Evolutionary conservation across 30 jellyfish, hydroid and myxozoan genomes (phyloP).

Genomic region (Turritopsis dohrnii): DNA sequence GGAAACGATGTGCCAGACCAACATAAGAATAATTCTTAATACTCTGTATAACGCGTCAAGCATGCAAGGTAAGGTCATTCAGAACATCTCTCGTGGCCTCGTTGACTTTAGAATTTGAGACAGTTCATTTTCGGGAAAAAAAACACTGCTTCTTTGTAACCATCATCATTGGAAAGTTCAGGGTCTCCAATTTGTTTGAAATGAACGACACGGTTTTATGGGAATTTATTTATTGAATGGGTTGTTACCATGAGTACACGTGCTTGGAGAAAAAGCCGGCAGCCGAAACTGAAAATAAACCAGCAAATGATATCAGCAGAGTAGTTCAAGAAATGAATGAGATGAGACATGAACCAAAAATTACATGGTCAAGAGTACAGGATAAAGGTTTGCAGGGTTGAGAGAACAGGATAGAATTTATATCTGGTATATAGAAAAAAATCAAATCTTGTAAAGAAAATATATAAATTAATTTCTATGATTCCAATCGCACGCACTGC

Average conservation of each 20-base stretch:
- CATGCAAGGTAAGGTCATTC: too few relatives aligned
- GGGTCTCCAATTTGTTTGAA: neutral
- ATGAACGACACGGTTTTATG: neutral
- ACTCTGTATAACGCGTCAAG: too few relatives aligned
- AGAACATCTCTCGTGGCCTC: too few relatives aligned
- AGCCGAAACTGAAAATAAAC: neutral
- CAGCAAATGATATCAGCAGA: neutral
- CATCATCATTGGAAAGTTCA: too few relatives aligned
- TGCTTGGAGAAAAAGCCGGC: neutral
- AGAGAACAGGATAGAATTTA: neutral
- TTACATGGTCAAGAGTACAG: too few relatives aligned
- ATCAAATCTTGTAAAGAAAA: neutral
- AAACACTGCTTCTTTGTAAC: too few relatives aligned
- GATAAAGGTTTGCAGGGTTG: too few relatives aligned
- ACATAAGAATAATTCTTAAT: too few relatives aligned
- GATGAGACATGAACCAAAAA: too few relatives aligned
- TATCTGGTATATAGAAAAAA: neutral
- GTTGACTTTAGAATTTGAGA: too few relatives aligned
- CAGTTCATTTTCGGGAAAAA: too few relatives aligned
- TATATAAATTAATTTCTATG: neutral
- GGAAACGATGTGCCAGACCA: too few relatives aligned
- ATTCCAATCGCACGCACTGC: neutral
- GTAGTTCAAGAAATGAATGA: neutral
- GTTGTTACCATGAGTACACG: neutral
- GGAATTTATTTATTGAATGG: neutral